Evolutionary conservation across 2,797 vertebrate genomes (phyloP), one percentile per base, ranked within the genome.

Genomic region (Crenichthys baileyi): DNA sequence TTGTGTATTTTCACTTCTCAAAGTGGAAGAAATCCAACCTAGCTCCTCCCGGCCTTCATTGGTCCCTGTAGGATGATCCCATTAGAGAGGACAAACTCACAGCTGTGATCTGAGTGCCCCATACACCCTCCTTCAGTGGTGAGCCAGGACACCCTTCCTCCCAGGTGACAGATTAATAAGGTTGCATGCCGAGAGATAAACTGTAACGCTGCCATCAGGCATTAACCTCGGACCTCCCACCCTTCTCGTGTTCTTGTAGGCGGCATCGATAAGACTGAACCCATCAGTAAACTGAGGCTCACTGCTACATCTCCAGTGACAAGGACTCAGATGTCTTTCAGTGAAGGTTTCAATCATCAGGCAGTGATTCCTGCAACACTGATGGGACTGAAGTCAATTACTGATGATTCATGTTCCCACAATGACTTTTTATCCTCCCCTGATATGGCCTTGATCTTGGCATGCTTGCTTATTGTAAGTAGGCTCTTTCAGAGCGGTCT

Each of bases 81-180:
- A 84, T 86, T 79, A 76, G 75, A 78, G 74, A 65, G 31, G 67
- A 71, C 71, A 70, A 84, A 81, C 79, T 74, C 79, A 84, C 87
- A 89, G 86, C 85, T 85, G 92, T 70, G 81, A 84, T 88, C 77
- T 60, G 58, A 83, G 82, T 53, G 86, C 79, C 83, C 83, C 70
- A 44, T 63, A 81, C 88, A 87, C 85, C 77, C 16, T 67, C 48
- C 53, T 73, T 76, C 75, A 73, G 50, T 4, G 71, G 63, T 3
- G 20, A 82, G 76, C 79, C 31, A 58, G 60, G 24, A 87, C 80
- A 48, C 78, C 58, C 81, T 73, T 53, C 71, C 76, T 82, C 78
- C 77, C 68, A 77, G 78, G 72, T 83, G 89, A 86, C 85, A 84
- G 80, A 88, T 90, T 91, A 92, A 92, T 88, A 81, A 88, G 78